Evolutionary conservation across 2,113 vertebrate genomes (phyloP), one percentile per base, ranked within the genome.

Genomic region (Microcebus tavaratra): DNA sequence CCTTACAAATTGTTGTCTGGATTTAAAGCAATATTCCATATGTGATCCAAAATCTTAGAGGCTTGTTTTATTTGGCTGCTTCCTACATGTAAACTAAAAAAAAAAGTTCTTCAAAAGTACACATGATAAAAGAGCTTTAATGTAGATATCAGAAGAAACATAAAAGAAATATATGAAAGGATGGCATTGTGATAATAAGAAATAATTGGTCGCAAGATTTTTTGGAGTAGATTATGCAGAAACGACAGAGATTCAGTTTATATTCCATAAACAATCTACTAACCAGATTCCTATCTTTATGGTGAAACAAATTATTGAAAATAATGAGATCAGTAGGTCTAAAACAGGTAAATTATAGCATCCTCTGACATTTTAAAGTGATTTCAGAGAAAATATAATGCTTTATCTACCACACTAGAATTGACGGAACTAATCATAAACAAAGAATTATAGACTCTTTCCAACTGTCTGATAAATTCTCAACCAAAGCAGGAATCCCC

Each of bases 161-260:
- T 70, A 87, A 94, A 95, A 90, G 31, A 94, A 85, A 92, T 84
- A 95, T 63, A n/a, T 80, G 63, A 91, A 95, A 82, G 59, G 12
- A 48, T 86, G 82, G 86, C 42, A 96, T 31, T 83, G 34, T 63
- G 59, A 82, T 72, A 96, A 96, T 90, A 92, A 87, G 67, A 97
- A 85, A 92, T 72, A 80, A 36, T 73, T 91, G 72, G 65, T 42
- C 90, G 20, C 15, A 94, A 92, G 45, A 92, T 45, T 79, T 96
- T 90, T 90, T 92, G 21, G 8, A 85, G 45, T 80, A 90, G 10
- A 93, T 94, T 95, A 95, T 63, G 8, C 11, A 84, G 80, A 90
- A 89, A 81, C 34, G 27, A 91, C 18, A 90, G 34, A 86, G 42
- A 12, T 82, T 82, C 14, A 10, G 8, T 76, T 93, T 85, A 29